A percentile compares a stretch with the other conserved stretches of the same genome.
These are phyloP conservation scores for Mormyrops boulengeri DNA, from an alignment of 2,797 vertebrate genomes.

Conservation along the genomic window DNA sequence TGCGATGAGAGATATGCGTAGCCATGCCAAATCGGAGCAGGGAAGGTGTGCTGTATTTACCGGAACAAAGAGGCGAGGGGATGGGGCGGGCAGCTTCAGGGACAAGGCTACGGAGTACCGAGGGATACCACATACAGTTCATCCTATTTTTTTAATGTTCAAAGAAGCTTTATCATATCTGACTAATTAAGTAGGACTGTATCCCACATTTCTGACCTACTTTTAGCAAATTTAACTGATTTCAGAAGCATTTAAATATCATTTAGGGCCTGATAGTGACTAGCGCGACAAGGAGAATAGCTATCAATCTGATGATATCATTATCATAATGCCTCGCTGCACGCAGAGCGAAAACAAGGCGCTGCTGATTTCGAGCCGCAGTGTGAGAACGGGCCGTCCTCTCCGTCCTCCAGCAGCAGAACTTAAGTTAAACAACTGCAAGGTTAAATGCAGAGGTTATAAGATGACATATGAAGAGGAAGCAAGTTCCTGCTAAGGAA, in stretches of 20 bases:
- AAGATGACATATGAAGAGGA: background rate
- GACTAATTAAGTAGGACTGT: constrained; percentile 23
- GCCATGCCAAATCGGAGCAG: background rate
- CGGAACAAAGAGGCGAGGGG: background rate
- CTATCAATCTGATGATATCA: constrained; percentile 18
- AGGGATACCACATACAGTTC: background rate
- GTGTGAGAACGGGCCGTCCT: background rate
- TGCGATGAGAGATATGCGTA: background rate
- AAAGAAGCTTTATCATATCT: background rate
- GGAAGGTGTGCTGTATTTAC: background rate
- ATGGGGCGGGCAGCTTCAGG: background rate
- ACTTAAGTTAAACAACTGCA: background rate
- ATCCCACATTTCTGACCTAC: constrained; percentile 21
- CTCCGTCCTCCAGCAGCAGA: background rate
- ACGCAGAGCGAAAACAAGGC: background rate
- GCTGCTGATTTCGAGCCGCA: background rate
- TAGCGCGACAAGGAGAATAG: constrained; percentile 5
- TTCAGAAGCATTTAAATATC: constrained; percentile 12
- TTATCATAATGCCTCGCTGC: background rate
- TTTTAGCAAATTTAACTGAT: constrained; percentile 17
- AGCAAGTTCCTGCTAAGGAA: background rate
- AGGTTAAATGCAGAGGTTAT: background rate
- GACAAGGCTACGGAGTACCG: background rate
- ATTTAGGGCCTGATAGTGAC: background rate
- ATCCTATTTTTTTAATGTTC: background rate